phyloP scores from a whole-genome alignment of 2,888 invertebrate genomes.

The Neelides folsomi region DNA sequence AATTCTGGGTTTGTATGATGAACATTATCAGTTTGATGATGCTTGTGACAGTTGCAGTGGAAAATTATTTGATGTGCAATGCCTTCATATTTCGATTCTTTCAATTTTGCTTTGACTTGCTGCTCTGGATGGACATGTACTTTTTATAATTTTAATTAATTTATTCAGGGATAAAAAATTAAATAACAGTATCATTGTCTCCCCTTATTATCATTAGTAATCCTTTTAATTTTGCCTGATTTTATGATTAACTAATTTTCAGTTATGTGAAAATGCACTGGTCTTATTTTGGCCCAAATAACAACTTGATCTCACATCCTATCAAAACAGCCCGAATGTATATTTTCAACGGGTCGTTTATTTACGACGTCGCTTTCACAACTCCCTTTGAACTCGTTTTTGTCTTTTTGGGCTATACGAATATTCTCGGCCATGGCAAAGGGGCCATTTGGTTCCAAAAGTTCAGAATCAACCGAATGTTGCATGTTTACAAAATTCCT shows the following conservation, averaged over 20 bases:
- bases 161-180: too few relatives aligned
- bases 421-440: conserved; percentile 12
- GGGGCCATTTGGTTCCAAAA: conserved; percentile 19
- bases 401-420: conserved; percentile 10
- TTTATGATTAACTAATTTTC: background rate
- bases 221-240: too few relatives aligned
- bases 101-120: conserved; percentile 13
- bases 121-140: conserved; percentile 21
- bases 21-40: conserved; percentile 16
- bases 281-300: conserved; percentile 20
- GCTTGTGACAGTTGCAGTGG: conserved; percentile 13
- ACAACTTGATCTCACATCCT: conserved; percentile 23
- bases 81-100: conserved; percentile 9
- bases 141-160: too few relatives aligned
- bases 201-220: too few relatives aligned
- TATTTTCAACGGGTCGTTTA: conserved; percentile 18
- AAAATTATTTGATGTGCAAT: conserved; percentile 6
- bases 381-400: conserved; percentile 20
- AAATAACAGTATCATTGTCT: too few relatives aligned
- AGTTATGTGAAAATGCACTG: conserved; percentile 29
- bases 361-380: conserved; percentile 16
- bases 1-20: conserved; percentile 20
- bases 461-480: conserved; percentile 19
- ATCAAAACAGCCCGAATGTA: conserved; percentile 19
- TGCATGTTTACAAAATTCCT: conserved; percentile 20